Evolutionary conservation across 2,797 vertebrate genomes (phyloP), one percentile per base, ranked within the genome.

Genomic region (Cephalopachus bancanus): DNA sequence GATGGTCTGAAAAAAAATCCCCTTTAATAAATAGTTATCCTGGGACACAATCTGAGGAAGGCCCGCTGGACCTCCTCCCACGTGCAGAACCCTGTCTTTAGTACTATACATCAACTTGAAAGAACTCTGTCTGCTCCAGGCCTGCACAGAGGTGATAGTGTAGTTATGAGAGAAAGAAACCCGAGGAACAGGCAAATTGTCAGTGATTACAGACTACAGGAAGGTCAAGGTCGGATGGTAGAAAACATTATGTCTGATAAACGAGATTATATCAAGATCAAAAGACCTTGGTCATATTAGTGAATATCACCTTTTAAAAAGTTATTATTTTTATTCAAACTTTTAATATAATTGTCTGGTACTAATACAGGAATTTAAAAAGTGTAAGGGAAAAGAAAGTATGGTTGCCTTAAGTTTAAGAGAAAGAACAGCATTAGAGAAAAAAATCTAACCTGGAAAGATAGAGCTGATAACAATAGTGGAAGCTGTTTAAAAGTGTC

Each of bases 391-490:
- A 5, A 74, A 60, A 74, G 78, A 71, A 76, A 7, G 1, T 51
- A 87, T 44, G 17, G 22, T 7, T 49, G 1, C 17, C 19, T 30
- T 88, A 83, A 84, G 7, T 84, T 83, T 83, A 74, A 97, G 33
- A 86, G 7, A 53, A 85, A 10, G 16, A 96, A 85, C 11, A 33
- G 26, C 7, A 64, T 37, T 24, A 62, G 53, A 78, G 14, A 74
- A 19, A 57, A 88, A 84, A 62, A 74, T 79, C 69, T 84, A 28
- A 49, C 64, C 65, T 89, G 19, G 33, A 87, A 94, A 89, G 24
- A 92, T 59, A 86, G 49, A 94, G 94, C 49, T 94, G 62, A 80
- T 89, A 94, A 78, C 44, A 92, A 65, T 74, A 71, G 83, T 74
- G 11, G 55, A 87, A 89, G 10, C 55, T 65, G 17, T 78, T 91